Base-by-base conservation (phyloP, 2,113 vertebrate genomes). In the Delphinus delphis region DNA sequence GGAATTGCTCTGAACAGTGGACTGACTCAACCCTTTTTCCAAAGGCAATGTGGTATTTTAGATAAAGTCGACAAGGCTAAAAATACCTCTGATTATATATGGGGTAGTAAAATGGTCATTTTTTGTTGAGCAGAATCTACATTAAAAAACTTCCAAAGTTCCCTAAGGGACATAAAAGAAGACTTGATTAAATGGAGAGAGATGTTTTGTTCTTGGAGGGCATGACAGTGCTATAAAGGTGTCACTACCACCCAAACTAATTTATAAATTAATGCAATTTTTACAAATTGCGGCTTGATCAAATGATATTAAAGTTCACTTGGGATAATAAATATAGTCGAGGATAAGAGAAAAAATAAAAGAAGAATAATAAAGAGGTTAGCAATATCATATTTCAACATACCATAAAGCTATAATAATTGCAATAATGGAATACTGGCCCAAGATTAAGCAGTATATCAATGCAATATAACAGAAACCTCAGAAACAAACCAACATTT, bases 181-280 rank as follows among this genome's bases (percentile, higher is more conserved):
- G 60, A 62, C 53, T 62, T 93, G 88, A 96, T 96, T 92, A 92
- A 80, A 89, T 36, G 63, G 76, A 77, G 73, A 92, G 53, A 60
- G 60, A 76, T 12, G 14, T 26, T 96, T 71, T 93, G 79, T 83
- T 97, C 88, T 80, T 95, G 33, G 79, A 97, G 87, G 38, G 5
- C 14, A 93, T 88, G 80, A 77, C 25, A 65, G 44, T 55, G 53
- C 55, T 76, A 58, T 97, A 95, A 97, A 97, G 50, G n/a, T 95
- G 88, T 88, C 88, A 87, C 5, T 92, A 73, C 25, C 62, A 73
- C 36, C 9, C 62, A 88, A 70, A 83, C 74, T 97, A 92, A 97
- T 90, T 96, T 96, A 97, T 95, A 90, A 85, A 96, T 85, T 92
- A 95, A 90, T 81, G 31, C 44, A 88, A 90, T 94, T 97, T 58